Percentiles rank a stretch among this genome's conserved stretches.
These are phyloP conservation scores for Zingel zingel DNA, from an alignment of 2,113 vertebrate species.

Conservation along the genomic window DNA sequence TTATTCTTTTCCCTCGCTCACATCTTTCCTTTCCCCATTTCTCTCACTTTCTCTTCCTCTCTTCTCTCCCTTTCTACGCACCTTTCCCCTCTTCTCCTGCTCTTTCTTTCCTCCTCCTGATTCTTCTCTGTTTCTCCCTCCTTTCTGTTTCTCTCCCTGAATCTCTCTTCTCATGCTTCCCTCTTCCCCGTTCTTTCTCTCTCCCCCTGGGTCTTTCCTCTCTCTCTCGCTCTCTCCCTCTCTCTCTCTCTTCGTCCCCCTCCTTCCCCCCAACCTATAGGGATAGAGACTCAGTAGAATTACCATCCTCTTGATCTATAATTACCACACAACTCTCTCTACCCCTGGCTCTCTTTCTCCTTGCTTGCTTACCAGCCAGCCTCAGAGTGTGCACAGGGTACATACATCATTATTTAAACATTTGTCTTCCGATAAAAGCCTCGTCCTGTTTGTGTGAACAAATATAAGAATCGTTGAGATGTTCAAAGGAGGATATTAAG, in stretches of 20 bases:
- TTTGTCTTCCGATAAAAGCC: neutral
- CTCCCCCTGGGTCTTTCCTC: conserved; percentile 23
- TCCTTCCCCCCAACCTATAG: conserved; percentile 47
- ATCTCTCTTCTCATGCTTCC: neutral
- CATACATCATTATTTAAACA: conserved; percentile 32
- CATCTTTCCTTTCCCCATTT: neutral
- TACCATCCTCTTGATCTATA: conserved; percentile 83
- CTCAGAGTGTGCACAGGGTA: conserved; percentile 43
- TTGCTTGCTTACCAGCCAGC: conserved; percentile 55
- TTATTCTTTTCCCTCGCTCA: neutral
- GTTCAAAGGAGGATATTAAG: neutral
- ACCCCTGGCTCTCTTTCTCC: conserved; percentile 68
- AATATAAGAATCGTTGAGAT: neutral
- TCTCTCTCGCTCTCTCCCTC: neutral
- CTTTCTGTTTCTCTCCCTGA: neutral
- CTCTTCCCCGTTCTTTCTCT: neutral
- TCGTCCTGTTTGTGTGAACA: neutral
- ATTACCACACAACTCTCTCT: conserved; percentile 76
- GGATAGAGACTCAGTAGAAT: conserved; percentile 76
- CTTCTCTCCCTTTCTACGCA: neutral
- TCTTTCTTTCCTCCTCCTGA: neutral
- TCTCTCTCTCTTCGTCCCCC: neutral
- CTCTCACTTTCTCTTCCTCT: neutral
- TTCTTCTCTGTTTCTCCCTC: neutral
- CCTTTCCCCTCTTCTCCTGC: neutral